Evolutionary conservation across 2,113 vertebrate genomes (phyloP), one percentile per base, ranked within the genome.

Genomic region (Hipposideros armiger): DNA sequence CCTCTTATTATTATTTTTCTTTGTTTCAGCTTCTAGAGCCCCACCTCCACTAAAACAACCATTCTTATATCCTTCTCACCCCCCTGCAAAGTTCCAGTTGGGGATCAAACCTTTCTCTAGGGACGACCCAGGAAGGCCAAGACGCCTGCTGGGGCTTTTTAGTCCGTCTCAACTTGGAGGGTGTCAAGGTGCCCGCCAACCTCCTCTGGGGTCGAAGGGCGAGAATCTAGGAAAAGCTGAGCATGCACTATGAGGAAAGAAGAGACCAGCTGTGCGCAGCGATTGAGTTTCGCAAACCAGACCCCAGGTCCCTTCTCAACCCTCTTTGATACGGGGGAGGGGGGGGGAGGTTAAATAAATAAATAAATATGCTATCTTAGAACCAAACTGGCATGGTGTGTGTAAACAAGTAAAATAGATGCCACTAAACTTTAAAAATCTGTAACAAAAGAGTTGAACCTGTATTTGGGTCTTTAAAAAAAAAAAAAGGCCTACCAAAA

Each of bases 121-220:
- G 45, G 45, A 78, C 28, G 20, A 76, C 2, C 4, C 56, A 58
- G 36, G 40, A 84, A 87, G 56, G 32, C n/a, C 73, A 66, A 64
- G 40, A 64, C 72, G 81, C 40, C 40, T 92, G 20, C 45, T 76
- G n/a, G 60, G 67, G 4, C 20, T 74, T 64, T 80, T 50, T 19
- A 56, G 32, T 26, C 26, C 22, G 16, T 9, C 17, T 94, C 54
- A 42, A 6, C 30, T 28, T 72, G 54, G 54, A 42, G 3, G 30
- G 8, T 26, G 24, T 8, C 1, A 9, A 82, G 13, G 36, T 47
- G 11, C 58, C 22, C 58, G 42, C 14, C 0, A 0, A 40, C 50
- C 52, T 94, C 7, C 94, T 73, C 64, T 62, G 40, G 30, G 11
- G 16, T 30, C 24, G 0, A 0, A 80, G 5, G 2, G 19, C 78